Conservation (phyloP, 2,113 vertebrate genomes). For the Hassar affinis region DNA sequence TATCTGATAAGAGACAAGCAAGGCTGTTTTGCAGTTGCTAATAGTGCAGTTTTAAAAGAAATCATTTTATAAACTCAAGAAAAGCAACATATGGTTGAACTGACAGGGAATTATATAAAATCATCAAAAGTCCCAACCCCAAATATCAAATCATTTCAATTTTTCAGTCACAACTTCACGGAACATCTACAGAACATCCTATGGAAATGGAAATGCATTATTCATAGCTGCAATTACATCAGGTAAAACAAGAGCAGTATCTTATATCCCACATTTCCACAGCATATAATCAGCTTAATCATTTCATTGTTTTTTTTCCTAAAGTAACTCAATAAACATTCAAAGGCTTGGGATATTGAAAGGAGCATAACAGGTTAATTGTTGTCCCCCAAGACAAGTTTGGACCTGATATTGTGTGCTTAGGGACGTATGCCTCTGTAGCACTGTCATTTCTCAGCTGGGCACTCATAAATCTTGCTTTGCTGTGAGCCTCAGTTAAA, state of each 20-base stretch:
- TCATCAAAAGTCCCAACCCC: too few species aligned
- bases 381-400: background rate
- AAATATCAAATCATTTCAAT: background rate
- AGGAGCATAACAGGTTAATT: background rate
- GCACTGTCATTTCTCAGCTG: background rate
- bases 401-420: background rate
- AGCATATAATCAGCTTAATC: background rate
- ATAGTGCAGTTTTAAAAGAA: background rate
- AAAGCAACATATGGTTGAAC: background rate
- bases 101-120: too few species aligned
- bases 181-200: constrained; percentile 1
- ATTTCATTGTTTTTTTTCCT: background rate
- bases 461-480: constrained; percentile 14
- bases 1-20: background rate
- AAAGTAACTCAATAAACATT: background rate
- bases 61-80: too few species aligned
- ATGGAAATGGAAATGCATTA: background rate
- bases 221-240: background rate
- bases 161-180: background rate
- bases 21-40: background rate
- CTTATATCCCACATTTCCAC: background rate
- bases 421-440: constrained; percentile 5
- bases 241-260: background rate
- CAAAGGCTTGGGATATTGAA: background rate
- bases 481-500: background rate